phyloP scores from a whole-genome alignment of 2,113 vertebrate species.

The Cyphomyrus plagiostoma region DNA sequence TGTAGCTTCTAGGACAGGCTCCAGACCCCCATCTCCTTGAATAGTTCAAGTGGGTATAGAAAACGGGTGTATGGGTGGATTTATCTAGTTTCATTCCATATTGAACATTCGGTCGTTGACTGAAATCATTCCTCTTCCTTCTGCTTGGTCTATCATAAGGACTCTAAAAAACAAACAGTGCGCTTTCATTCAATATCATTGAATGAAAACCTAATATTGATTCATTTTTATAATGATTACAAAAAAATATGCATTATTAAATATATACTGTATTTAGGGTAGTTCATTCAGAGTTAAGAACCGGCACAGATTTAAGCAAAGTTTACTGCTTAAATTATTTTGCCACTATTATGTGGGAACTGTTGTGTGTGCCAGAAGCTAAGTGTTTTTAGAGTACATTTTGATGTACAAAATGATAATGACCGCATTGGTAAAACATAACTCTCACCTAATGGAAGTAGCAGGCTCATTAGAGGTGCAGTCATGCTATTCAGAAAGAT shows the following conservation, averaged over 20 bases:
- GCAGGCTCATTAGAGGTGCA: background rate
- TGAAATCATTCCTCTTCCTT: background rate
- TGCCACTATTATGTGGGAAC: background rate
- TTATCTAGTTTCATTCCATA: background rate
- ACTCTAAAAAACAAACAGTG: background rate
- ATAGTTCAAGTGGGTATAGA: background rate
- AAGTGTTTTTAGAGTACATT: conserved; percentile 16
- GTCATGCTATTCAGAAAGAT: background rate
- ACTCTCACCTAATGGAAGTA: conserved; percentile 4
- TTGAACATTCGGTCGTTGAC: background rate
- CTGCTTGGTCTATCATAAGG: background rate
- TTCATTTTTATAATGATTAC: background rate
- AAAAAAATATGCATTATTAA: background rate
- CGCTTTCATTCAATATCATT: background rate
- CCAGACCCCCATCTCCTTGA: background rate
- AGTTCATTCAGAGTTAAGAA: conserved; percentile 10
- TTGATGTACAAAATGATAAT: background rate
- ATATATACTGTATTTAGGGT: background rate
- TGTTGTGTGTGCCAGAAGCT: conserved; percentile 8
- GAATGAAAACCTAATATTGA: background rate
- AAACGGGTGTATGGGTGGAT: background rate
- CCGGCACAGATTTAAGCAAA: background rate
- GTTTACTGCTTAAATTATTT: conserved; percentile 10
- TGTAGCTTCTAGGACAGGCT: background rate
- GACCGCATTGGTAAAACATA: conserved; percentile 1